A percentile compares a stretch with the other conserved stretches of the same genome.
Evolutionary conservation across 2,113 vertebrate genomes (phyloP).

Genomic region (Silurus meridionalis): DNA sequence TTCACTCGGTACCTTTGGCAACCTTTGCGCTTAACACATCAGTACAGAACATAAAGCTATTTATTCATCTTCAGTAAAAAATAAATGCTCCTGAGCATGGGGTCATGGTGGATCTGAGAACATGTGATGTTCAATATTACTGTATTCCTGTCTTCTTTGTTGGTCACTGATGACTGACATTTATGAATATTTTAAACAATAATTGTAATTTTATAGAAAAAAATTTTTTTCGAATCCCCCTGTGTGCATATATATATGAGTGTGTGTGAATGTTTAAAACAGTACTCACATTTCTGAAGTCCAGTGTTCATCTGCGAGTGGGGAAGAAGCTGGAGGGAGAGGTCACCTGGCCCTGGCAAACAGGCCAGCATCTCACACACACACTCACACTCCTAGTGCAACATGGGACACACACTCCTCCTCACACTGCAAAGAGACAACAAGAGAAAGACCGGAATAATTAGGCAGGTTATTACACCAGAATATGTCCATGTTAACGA

Average conservation of each 20-base stretch:
- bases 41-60: neutral
- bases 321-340: constrained; percentile 97
- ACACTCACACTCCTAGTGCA: constrained; percentile 81
- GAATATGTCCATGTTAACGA: neutral
- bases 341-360: constrained; percentile 97
- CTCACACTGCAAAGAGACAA: constrained; percentile 81
- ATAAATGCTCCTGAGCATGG: neutral
- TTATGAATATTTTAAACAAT: neutral
- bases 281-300: constrained; percentile 99
- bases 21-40: neutral
- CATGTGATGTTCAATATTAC: neutral
- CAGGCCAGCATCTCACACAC: constrained; percentile 98
- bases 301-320: constrained; percentile 99
- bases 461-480: constrained; percentile 43
- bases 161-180: neutral
- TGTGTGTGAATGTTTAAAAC: neutral
- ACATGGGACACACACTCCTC: constrained; percentile 85
- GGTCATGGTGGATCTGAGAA: neutral
- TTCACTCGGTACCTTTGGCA: neutral
- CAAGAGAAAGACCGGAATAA: neutral
- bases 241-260: neutral
- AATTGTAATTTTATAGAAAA: no score
- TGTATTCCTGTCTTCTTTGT: neutral
- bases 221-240: no score
- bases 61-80: neutral